Base-by-base conservation (phyloP, 2,888 invertebrate species). In the Geophilus truncorum region DNA sequence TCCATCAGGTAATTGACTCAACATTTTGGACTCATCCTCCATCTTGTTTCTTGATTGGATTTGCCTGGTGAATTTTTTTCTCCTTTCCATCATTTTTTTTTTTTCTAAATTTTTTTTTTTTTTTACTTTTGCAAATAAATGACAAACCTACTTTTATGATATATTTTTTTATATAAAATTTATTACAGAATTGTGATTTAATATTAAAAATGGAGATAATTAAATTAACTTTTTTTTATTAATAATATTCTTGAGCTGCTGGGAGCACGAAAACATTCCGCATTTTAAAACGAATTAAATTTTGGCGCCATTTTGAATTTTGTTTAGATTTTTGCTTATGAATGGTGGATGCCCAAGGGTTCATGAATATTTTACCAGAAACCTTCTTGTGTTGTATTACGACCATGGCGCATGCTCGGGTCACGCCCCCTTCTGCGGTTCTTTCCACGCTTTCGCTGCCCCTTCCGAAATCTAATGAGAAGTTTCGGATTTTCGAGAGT, bases 1-100 rank as follows among this genome's bases (percentile, higher is more conserved):
- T 70, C 70, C 70, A 70, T 70, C 70, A 70, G 70, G 70, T 70
- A 70, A 70, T 70, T 70, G 70, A 70, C 70, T 70, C 70, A 70
- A 70, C 70, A 25, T 70, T 28, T 28, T 70, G 25, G 70, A 70
- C 70, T 70, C 70, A 25, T 70, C 70, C 70, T 70, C 70, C 28
- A 70, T 70, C 70, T 70, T 70, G 70, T 70, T 70, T 70, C 70
- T 70, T 70, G 70, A 70, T 70, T 70, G 25, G 70, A 70, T 70
- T 70, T 70, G 70, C 70, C 70, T 70, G 70, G 70, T 70, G 70
- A 70, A 25, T 28, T 70, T 28, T 15, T 25, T 70, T 25, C 25
- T 10, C 15, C 28, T 25, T 62, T 21, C 23, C 57, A 40, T 21
- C 21, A 51, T 70, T 1, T 25, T 4, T 62, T 70, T 70, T 28